phyloP scores from a whole-genome alignment of 2,797 vertebrate genomes.

The Rhabdophis nuchalis region DNA sequence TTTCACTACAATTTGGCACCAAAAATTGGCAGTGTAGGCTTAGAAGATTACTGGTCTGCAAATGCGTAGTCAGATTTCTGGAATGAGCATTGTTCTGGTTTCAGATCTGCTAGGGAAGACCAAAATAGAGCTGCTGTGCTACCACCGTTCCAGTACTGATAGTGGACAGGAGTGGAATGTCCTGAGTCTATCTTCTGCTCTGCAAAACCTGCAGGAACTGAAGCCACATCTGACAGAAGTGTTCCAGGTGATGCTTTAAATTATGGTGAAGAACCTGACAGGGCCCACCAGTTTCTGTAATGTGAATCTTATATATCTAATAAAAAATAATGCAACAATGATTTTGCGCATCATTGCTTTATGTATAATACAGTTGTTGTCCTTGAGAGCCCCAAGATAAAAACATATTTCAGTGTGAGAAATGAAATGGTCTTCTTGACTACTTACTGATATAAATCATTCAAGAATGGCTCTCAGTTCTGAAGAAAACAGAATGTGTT shows the following conservation, averaged over 20 bases:
- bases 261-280: fast-evolving
- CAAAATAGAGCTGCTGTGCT: conserved; percentile 78
- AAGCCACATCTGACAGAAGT: conserved; percentile 73
- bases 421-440: neutral
- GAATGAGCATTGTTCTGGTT: conserved; percentile 21
- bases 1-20: neutral
- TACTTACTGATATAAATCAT: neutral
- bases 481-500: neutral
- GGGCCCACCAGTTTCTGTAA: fast-evolving
- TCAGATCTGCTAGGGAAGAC: conserved; percentile 78
- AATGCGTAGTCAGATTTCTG: neutral
- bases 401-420: neutral
- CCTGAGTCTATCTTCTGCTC: conserved; percentile 75
- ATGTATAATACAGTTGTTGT: neutral
- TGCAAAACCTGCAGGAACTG: conserved; percentile 73
- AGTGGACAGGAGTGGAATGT: conserved; percentile 79
- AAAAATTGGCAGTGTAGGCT: neutral
- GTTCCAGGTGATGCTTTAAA: conserved; percentile 78
- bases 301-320: neutral
- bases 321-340: conserved; percentile 3
- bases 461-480: neutral
- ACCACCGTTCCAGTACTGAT: conserved; percentile 73
- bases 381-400: neutral
- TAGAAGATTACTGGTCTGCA: neutral
- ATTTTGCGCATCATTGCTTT: neutral